Evolutionary conservation across 37 sponge, comb jelly and placozoan species (phyloP), one percentile per base, ranked within the genome.

Genomic region (Ianthella basta): DNA sequence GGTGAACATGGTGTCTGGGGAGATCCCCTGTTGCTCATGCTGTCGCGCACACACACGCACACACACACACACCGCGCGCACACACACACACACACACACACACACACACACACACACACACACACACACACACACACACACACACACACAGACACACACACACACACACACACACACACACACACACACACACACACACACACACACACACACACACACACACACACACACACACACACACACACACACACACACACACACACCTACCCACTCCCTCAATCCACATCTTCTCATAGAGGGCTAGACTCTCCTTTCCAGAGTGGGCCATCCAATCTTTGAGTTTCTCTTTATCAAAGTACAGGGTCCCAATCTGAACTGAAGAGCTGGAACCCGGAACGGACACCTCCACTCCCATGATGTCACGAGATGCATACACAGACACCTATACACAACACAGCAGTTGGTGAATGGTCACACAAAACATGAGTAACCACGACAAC

Each of bases 201-300:
- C n/a, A n/a, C n/a, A n/a, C n/a, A n/a, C n/a, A n/a, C n/a, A n/a
- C n/a, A n/a, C n/a, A n/a, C n/a, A n/a, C n/a, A n/a, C n/a, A n/a
- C n/a, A n/a, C n/a, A n/a, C n/a, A n/a, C n/a, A n/a, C n/a, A n/a
- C n/a, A n/a, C n/a, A n/a, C n/a, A n/a, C n/a, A n/a, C n/a, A n/a
- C n/a, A n/a, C n/a, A 10, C 50, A 70, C 37, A 27, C 72, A 29
- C 20, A 16, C n/a, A 16, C 27, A 72, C 0, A 67, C 44, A 37
- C 34, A 20, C 56, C 23, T 24, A 86, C 90, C 93, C 72, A 88
- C 88, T 34, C 96, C 96, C 8, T 92, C 96, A 14, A 82, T 83
- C 33, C 86, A 74, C 56, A 92, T 91, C 81, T 88, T 96, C 75
- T 96, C 91, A 83, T 88, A 96, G 50, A 87, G 77, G 19, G 91